These are phyloP conservation scores for Steinernema carpocapsae DNA, from an alignment of 2,888 invertebrate genomes.

Conservation along the genomic window DNA sequence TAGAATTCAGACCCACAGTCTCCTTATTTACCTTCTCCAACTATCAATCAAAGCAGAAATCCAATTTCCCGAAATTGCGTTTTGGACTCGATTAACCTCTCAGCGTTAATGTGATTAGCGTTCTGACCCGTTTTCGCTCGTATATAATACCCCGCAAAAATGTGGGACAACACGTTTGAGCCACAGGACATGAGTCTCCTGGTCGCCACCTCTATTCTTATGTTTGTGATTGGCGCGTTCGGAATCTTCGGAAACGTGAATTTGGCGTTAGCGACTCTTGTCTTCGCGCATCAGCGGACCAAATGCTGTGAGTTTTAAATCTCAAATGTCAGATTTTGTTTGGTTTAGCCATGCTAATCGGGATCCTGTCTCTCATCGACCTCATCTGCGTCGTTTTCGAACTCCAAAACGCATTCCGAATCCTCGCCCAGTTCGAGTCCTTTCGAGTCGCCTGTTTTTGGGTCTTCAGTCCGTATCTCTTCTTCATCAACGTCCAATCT, in stretches of 20 bases:
- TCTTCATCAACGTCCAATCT: neutral
- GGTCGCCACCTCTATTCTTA: neutral
- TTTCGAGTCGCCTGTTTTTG: neutral
- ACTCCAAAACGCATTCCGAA: neutral
- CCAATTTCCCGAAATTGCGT: neutral
- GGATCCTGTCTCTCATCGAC: neutral
- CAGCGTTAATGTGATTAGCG: neutral
- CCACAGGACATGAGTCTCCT: neutral
- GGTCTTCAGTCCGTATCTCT: constrained; percentile 1
- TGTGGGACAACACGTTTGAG: neutral
- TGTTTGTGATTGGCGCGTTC: neutral
- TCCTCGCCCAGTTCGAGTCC: neutral
- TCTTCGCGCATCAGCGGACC: neutral
- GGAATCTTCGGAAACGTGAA: constrained; percentile 6
- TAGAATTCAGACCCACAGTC: too few species aligned
- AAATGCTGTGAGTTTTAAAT: constrained; percentile 5
- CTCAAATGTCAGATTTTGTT: neutral
- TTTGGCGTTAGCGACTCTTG: neutral
- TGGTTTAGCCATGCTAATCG: constrained; percentile 14
- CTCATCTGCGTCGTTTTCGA: constrained; percentile 9
- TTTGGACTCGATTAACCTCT: neutral
- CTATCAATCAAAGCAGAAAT: too few species aligned
- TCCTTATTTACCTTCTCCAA: too few species aligned
- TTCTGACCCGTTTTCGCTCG: neutral
- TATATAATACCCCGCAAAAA: neutral